These are phyloP conservation scores for Thunnus thynnus DNA, from an alignment of 2,113 vertebrate species.

Conservation along the genomic window DNA sequence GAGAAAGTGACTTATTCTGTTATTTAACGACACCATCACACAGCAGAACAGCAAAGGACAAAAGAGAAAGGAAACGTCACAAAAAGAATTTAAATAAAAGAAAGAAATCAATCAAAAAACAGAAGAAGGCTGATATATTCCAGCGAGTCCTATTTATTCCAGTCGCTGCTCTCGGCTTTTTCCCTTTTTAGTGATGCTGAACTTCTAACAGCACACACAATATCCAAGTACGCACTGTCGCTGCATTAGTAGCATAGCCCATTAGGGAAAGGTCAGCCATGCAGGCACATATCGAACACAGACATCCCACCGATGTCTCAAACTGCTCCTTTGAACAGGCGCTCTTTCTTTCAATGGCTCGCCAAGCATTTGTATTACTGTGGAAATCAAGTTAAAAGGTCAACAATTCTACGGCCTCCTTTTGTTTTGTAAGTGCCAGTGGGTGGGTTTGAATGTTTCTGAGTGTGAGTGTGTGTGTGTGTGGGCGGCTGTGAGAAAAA, in stretches of 20 bases:
- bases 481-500: background rate
- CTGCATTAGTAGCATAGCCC: constrained; percentile 48
- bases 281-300: constrained; percentile 68
- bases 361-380: constrained; percentile 46
- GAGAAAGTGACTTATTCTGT: background rate
- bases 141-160: background rate
- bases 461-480: background rate
- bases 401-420: constrained; percentile 35
- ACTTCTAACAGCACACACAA: constrained; percentile 27
- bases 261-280: constrained; percentile 75
- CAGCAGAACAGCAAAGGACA: background rate
- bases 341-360: constrained; percentile 47
- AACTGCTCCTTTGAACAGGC: constrained; percentile 68
- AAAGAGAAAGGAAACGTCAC: background rate
- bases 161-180: background rate
- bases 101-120: background rate
- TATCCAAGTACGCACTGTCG: constrained; percentile 1
- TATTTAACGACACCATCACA: background rate
- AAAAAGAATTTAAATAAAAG: background rate
- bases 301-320: constrained; percentile 68
- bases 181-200: constrained; percentile 43
- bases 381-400: constrained; percentile 75
- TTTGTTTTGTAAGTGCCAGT: constrained; percentile 38
- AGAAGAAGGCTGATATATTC: too few species aligned
- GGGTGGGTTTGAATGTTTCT: constrained; percentile 1